phyloP scores from a whole-genome alignment of 1,140 invertebrate species.

The Sminthurides bifidus region DNA sequence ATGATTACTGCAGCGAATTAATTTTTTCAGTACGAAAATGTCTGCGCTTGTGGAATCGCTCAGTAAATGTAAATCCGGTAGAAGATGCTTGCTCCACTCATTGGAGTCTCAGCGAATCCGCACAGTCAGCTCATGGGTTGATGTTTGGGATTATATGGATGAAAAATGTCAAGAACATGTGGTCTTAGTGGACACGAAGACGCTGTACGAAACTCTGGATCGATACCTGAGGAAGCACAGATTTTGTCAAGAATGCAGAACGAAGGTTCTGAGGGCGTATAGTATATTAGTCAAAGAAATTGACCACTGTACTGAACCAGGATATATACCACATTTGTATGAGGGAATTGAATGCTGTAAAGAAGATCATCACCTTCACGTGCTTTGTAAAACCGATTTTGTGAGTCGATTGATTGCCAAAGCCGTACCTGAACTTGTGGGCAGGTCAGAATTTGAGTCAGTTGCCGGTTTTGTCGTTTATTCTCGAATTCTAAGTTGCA shows the following conservation, averaged over 20 bases:
- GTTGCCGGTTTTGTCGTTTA: background rate
- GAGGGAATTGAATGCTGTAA: slow-evolving; percentile 72
- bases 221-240: slow-evolving; percentile 79
- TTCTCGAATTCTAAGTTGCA: background rate
- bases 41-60: slow-evolving; percentile 58
- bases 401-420: slow-evolving; percentile 71
- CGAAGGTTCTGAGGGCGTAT: slow-evolving; percentile 77
- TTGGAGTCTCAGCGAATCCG: slow-evolving; percentile 69
- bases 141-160: slow-evolving; percentile 79
- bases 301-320: slow-evolving; percentile 71
- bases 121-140: slow-evolving; percentile 50
- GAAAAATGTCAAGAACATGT: slow-evolving; percentile 69
- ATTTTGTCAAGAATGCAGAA: slow-evolving; percentile 82
- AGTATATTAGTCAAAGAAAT: slow-evolving; percentile 71
- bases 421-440: slow-evolving; percentile 77
- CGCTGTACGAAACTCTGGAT: slow-evolving; percentile 68
- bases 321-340: slow-evolving; percentile 73
- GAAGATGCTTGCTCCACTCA: slow-evolving; percentile 72
- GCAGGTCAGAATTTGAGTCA: slow-evolving; percentile 43
- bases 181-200: slow-evolving; percentile 68
- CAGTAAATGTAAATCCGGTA: slow-evolving; percentile 70
- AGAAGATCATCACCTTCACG: slow-evolving; percentile 71
- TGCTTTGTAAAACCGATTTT: slow-evolving; percentile 73
- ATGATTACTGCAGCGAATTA: slow-evolving; percentile 7
- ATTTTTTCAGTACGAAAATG: too few relatives aligned